phyloP scores from a whole-genome alignment of 2,113 vertebrate species.

The Microcebus murinus region DNA sequence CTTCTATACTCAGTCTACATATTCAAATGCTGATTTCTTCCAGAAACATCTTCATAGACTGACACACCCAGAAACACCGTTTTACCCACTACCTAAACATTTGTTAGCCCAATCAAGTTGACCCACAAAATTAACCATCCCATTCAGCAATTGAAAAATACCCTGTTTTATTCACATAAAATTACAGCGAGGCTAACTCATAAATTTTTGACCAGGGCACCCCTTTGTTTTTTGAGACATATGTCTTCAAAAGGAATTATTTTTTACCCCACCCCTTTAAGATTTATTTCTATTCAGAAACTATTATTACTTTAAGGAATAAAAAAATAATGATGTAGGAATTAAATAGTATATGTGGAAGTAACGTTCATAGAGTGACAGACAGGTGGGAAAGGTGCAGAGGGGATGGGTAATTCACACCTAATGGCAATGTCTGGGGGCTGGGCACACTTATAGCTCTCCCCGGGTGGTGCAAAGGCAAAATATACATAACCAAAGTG shows the following conservation, averaged over 20 bases:
- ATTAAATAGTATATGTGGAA: not conserved
- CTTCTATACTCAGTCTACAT: not conserved
- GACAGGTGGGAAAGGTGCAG: too few species aligned
- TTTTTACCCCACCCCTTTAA: not conserved
- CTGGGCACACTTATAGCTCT: too few species aligned
- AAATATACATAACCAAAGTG: too few species aligned
- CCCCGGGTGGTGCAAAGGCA: too few species aligned
- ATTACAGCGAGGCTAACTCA: not conserved
- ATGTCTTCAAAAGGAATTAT: not conserved
- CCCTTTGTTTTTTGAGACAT: not conserved
- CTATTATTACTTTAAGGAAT: too few species aligned
- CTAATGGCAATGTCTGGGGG: too few species aligned
- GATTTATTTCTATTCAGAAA: not conserved
- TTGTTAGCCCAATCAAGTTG: not conserved
- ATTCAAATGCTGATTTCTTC: too few species aligned
- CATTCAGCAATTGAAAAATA: not conserved
- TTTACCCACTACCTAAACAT: not conserved
- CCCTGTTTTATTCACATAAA: not conserved
- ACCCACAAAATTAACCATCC: not conserved
- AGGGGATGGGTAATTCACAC: too few species aligned
- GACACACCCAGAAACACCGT: too few species aligned
- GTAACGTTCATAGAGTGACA: too few species aligned
- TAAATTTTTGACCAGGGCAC: not conserved
- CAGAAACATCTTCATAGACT: too few species aligned
- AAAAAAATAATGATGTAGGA: not conserved